Conservation (phyloP, 2,888 invertebrate species). For the Lasioglossum zephyrum region DNA sequence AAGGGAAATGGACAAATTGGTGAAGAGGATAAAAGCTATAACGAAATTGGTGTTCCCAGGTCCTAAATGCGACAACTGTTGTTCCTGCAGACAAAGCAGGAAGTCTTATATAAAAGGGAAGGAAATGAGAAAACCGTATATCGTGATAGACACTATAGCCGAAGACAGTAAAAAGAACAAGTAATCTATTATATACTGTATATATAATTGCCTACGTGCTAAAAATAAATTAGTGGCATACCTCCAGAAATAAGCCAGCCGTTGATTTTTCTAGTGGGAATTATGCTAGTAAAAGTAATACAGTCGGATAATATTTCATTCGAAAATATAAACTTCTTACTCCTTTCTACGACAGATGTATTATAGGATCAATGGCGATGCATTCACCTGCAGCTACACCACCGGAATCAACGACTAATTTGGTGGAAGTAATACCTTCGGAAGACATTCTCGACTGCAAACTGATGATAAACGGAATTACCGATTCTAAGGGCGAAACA, state of each 20-base stretch:
- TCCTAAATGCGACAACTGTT: conserved; percentile 76
- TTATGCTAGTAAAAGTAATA: not conserved
- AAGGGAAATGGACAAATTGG: conserved; percentile 72
- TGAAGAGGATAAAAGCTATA: conserved; percentile 71
- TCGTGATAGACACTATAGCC: conserved; percentile 73
- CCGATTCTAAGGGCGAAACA: conserved; percentile 66
- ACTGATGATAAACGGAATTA: conserved; percentile 68
- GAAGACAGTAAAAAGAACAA: conserved; percentile 67
- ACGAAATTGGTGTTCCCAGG: conserved; percentile 70
- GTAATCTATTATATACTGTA: conserved; percentile 42
- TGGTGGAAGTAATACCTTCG: conserved; percentile 71
- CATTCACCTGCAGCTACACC: conserved; percentile 75
- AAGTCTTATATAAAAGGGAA: conserved; percentile 72
- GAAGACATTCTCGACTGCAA: conserved; percentile 65
- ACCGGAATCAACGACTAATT: conserved; percentile 64
- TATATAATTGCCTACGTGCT: too few species aligned
- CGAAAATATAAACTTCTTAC: conserved; percentile 3
- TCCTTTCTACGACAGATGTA: conserved; percentile 58
- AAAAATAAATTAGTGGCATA: too few species aligned
- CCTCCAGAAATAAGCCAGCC: too few species aligned
- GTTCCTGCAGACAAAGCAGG: conserved; percentile 76
- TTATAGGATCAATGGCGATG: conserved; percentile 76
- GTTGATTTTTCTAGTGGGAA: too few species aligned
- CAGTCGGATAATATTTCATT: not conserved
- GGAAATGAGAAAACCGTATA: conserved; percentile 68